Base-by-base conservation (phyloP, 1,140 invertebrate genomes). In the Paramacrobiotus metropolitanus region DNA sequence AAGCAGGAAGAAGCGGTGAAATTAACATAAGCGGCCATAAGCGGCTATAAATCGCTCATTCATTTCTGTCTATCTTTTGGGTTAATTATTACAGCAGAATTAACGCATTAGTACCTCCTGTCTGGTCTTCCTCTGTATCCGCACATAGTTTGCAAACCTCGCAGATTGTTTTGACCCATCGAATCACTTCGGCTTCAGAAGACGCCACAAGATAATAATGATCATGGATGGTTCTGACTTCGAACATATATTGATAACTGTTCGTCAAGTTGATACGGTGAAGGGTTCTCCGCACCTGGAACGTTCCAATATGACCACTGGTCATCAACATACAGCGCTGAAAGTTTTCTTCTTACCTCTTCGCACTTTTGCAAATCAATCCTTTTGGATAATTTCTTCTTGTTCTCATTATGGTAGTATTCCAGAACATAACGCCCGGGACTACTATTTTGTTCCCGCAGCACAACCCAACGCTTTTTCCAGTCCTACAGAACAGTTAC, bases 351-450 rank as follows among this genome's bases (percentile, higher is more conserved):
- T n/a, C 65, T 68, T 75, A 87, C 89, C 78, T 93, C 87, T 75
- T 92, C 87, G 75, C 89, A 93, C 70, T 91, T 84, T 78, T 92
- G 87, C 65, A 95, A 78, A 78, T 93, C 85, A 64, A 95, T 92
- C 64, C 81, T 80, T 64, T 90, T 89, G 74, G 93, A 93, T 60
- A 86, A 74, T 70, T 87, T 87, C 65, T 82, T 79, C 69, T 85
- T 84, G 66, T 82, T 80, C 68, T 82, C 80, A 71, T 94, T 88
- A 15, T 84, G 84, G 73, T 87, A 94, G 74, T 95, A 95, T 69
- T 89, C 87, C 62, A 95, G 76, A 69, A 87, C 83, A 77, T 87
- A 94, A 74, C 92, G 87, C 61, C 85, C 86, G 60, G 89, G 89
- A 65, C 92, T 79, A 69, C 91, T 85, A 64, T 87, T 86, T 61